Base-by-base conservation (phyloP, 2,888 invertebrate genomes). In the Ceriagrion tenellum region DNA sequence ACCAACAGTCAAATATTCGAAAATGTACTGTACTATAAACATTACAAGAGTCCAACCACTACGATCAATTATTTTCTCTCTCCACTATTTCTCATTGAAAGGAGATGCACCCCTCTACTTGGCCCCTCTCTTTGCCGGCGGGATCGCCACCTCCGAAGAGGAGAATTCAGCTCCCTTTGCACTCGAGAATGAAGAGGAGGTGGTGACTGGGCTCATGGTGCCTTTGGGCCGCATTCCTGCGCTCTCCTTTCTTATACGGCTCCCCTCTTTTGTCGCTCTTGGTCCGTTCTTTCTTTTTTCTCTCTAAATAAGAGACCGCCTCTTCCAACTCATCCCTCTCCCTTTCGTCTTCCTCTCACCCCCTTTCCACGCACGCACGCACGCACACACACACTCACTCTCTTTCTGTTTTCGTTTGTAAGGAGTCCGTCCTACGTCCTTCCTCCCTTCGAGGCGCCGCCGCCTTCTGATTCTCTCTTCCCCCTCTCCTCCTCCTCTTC, bases 141-240 rank as follows among this genome's bases (percentile, higher is more conserved):
- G n/a, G n/a, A 59, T 91, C 91, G 63, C 91, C 91, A 40, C 47
- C 2, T 47, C 47, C 47, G 8, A 47, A 2, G 47, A 47, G 47
- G 47, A 47, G 47, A 47, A 47, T 47, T 47, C 47, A 47, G 8
- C 47, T 47, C 47, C 47, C 47, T 47, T 8, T 47, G 47, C 47
- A 47, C 40, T 13, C 47, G 40, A 40, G 91, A 35, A 40, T 26
- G 59, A 59, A 47, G 91, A 91, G 63, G n/a, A 69, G 63, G n/a
- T 55, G 47, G 93, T 93, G 69, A 47, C 47, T 69, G 16, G 26
- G 81, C 81, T 81, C 81, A 69, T 16, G 69, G 30, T 35, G 69
- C 74, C 69, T n/a, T 23, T 30, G 69, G 93, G 69, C 26, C 63
- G n/a, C 47, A 93, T 93, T 93, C 93, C 93, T 47, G 40, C 93